Evolutionary conservation across 1,140 invertebrate species (phyloP).

Genomic region (Zaprionus vittiger): DNA sequence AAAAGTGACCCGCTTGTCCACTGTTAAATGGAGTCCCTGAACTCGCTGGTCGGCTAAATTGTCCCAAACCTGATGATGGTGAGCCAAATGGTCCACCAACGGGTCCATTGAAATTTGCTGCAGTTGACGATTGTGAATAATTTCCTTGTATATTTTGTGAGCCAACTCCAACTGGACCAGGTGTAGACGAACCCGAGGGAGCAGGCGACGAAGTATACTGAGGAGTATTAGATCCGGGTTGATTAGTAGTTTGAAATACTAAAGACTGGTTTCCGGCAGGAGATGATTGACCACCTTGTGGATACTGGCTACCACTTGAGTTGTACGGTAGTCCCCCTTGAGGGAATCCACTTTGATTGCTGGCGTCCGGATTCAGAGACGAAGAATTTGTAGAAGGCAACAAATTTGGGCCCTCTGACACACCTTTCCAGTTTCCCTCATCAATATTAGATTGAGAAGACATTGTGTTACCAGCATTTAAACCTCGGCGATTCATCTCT

Average conservation of each 20-base stretch:
- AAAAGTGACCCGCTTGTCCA: constrained; percentile 88
- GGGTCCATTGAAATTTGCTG: constrained; percentile 87
- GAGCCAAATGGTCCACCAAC: constrained; percentile 87
- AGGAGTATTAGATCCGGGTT: constrained; percentile 89
- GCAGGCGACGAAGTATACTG: constrained; percentile 91
- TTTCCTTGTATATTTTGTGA: constrained; percentile 87
- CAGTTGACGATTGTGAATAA: constrained; percentile 88
- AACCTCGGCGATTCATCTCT: constrained; percentile 83
- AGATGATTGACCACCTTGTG: constrained; percentile 85
- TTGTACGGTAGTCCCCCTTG: constrained; percentile 76
- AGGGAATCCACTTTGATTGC: constrained; percentile 75
- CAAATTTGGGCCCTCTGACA: constrained; percentile 70
- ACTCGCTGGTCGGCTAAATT: constrained; percentile 88
- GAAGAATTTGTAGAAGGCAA: constrained; percentile 69
- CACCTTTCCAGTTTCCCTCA: constrained; percentile 78
- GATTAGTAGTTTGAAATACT: constrained; percentile 88
- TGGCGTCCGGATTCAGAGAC: constrained; percentile 72
- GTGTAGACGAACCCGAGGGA: constrained; percentile 90
- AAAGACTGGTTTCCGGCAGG: constrained; percentile 88
- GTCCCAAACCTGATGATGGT: constrained; percentile 87
- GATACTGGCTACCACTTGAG: constrained; percentile 73
- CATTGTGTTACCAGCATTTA: constrained; percentile 79
- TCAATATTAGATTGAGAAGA: constrained; percentile 81
- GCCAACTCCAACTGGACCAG: constrained; percentile 86
- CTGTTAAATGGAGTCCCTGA: constrained; percentile 89